phyloP scores from a whole-genome alignment of 1,140 invertebrate genomes.

The Drosophila insularis region DNA sequence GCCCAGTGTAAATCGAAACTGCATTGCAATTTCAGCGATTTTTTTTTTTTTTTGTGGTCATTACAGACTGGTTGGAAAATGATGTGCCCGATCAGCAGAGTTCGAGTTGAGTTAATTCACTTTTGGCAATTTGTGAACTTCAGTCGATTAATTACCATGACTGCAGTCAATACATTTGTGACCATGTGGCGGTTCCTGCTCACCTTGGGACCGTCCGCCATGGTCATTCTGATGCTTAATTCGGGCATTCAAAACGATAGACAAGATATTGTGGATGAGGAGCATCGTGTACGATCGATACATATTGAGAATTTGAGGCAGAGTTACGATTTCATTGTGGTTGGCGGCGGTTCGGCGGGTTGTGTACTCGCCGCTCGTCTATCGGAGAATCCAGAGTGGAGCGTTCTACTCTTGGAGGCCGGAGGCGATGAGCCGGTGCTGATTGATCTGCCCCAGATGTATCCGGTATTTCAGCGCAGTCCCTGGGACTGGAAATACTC shows the following conservation, averaged over 20 bases:
- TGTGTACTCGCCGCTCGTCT: conserved; percentile 90
- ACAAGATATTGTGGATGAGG: conserved; percentile 87
- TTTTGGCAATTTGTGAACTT: neutral
- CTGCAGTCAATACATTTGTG: conserved; percentile 56
- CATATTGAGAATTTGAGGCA: conserved; percentile 83
- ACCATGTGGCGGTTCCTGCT: conserved; percentile 84
- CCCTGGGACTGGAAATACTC: conserved; percentile 91
- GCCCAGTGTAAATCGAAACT: conserved; percentile 4
- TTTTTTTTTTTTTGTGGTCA: neutral
- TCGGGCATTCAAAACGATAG: conserved; percentile 85
- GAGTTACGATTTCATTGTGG: conserved; percentile 89
- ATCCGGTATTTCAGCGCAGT: conserved; percentile 88
- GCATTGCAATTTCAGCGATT: neutral
- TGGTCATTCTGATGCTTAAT: conserved; percentile 85
- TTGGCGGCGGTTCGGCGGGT: conserved; percentile 93
- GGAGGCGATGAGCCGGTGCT: conserved; percentile 89
- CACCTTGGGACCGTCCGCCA: conserved; percentile 85
- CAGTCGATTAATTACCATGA: conserved; percentile 46
- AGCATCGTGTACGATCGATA: conserved; percentile 84
- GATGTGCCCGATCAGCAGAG: neutral
- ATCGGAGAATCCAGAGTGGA: conserved; percentile 88
- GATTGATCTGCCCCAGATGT: conserved; percentile 89
- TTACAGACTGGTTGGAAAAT: neutral
- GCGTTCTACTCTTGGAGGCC: conserved; percentile 91
- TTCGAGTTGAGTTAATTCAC: neutral